phyloP scores from a whole-genome alignment of 2,113 vertebrate genomes.

The Cygnus buccinator region DNA sequence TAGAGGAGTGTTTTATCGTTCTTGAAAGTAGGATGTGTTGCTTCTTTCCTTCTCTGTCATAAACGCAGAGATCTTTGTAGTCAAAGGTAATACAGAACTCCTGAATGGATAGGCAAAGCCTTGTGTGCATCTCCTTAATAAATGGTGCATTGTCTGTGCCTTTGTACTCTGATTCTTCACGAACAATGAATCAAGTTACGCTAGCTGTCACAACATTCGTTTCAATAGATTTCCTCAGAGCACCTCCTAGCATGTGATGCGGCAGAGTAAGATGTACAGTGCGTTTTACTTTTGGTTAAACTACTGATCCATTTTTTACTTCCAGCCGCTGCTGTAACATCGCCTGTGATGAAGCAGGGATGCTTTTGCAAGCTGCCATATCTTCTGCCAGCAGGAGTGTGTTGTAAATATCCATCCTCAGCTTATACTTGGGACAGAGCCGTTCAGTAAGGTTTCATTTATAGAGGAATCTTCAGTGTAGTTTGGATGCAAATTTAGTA shows the following conservation, averaged over 20 bases:
- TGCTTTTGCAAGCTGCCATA: background rate
- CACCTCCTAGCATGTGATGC: background rate
- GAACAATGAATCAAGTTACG: conserved; percentile 22
- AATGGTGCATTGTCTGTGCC: conserved; percentile 32
- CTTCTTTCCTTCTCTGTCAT: background rate
- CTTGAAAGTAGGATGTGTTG: background rate
- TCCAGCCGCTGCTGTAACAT: background rate
- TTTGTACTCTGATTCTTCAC: background rate
- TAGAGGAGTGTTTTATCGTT: background rate
- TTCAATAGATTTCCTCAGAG: conserved; percentile 20
- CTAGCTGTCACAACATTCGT: conserved; percentile 47
- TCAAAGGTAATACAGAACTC: background rate
- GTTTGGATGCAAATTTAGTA: background rate
- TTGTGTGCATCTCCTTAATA: background rate
- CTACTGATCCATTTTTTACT: background rate
- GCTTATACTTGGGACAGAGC: background rate
- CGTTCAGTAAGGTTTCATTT: background rate
- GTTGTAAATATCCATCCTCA: background rate
- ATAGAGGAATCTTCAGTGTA: background rate
- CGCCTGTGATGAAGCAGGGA: background rate
- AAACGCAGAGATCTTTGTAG: background rate
- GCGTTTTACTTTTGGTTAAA: background rate
- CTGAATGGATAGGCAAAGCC: conserved; percentile 6
- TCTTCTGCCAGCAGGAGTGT: background rate
- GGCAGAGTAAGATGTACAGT: background rate